phyloP scores from a whole-genome alignment of 2,113 vertebrate genomes.

The Oophaga pumilio region DNA sequence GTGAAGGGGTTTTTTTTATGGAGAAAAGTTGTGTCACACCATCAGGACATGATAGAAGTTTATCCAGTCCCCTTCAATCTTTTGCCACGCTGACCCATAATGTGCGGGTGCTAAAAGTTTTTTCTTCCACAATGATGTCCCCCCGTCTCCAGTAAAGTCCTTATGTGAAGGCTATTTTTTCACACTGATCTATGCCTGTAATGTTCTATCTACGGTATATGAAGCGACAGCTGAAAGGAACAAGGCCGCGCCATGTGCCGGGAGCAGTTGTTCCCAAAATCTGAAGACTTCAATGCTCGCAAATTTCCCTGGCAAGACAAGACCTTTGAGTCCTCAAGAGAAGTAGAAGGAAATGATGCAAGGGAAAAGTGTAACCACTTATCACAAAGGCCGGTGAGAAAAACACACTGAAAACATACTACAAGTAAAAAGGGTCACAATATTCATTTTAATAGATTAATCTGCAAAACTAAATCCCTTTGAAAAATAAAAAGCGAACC shows the following conservation, averaged over 20 bases:
- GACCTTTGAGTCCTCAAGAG: not conserved
- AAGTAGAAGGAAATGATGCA: not conserved
- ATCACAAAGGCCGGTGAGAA: too few relatives aligned
- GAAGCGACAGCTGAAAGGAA: constrained; percentile 60
- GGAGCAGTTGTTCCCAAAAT: constrained; percentile 62
- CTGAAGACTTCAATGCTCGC: not conserved
- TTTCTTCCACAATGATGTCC: not conserved
- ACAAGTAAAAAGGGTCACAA: too few relatives aligned
- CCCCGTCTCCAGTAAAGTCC: constrained; percentile 55
- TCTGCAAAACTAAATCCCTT: too few relatives aligned
- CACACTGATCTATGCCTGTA: constrained; percentile 55
- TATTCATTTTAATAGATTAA: too few relatives aligned
- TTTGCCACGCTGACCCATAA: too few relatives aligned
- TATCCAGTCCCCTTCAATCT: too few relatives aligned
- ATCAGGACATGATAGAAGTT: too few relatives aligned
- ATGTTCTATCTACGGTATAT: constrained; percentile 63
- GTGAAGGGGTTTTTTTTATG: too few relatives aligned
- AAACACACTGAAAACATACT: too few relatives aligned
- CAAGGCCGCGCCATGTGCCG: not conserved
- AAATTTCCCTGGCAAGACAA: not conserved
- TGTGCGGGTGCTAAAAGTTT: not conserved
- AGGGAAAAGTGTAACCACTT: too few relatives aligned
- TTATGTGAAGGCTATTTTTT: constrained; percentile 60
- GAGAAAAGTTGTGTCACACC: too few relatives aligned
- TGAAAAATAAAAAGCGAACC: too few relatives aligned